Conservation (phyloP, 2,888 invertebrate genomes). For the Rhabditoides inermis region DNA sequence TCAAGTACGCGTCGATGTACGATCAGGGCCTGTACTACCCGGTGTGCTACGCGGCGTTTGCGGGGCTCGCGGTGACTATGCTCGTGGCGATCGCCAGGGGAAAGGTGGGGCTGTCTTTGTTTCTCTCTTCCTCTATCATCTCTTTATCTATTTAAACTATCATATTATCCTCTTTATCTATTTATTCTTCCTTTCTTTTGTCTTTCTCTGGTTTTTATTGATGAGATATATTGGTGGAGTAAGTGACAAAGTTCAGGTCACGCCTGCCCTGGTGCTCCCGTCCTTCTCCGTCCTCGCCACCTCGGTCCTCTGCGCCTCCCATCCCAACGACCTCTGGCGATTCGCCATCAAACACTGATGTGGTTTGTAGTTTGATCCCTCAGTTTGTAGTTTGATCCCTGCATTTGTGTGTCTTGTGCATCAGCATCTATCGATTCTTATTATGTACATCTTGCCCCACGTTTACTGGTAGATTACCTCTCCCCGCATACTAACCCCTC, state of each 20-base stretch:
- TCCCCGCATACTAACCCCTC: too few species aligned
- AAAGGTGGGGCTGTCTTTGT: constrained; percentile 4
- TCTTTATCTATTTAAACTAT: neutral
- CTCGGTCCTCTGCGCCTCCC: constrained; percentile 17
- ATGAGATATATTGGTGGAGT: too few species aligned
- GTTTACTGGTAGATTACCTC: too few species aligned
- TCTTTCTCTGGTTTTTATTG: too few species aligned
- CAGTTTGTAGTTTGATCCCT: too few species aligned
- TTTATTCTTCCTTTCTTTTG: too few species aligned
- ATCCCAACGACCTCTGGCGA: constrained; percentile 27
- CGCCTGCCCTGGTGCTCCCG: constrained; percentile 35
- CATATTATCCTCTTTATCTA: neutral
- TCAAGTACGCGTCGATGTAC: constrained; percentile 38
- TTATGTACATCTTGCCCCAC: too few species aligned
- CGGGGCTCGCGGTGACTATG: constrained; percentile 20
- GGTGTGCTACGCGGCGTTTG: constrained; percentile 21
- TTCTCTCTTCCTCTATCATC: neutral
- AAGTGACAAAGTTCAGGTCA: too few species aligned
- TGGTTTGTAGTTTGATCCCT: too few species aligned
- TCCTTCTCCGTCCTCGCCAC: constrained; percentile 18
- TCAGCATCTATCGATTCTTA: too few species aligned
- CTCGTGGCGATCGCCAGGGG: constrained; percentile 22
- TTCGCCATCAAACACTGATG: constrained; percentile 35
- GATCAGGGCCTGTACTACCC: constrained; percentile 22
- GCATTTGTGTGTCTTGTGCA: too few species aligned